Evolutionary conservation across 2,113 vertebrate genomes (phyloP).

Genomic region (Rhadina sibilatrix): DNA sequence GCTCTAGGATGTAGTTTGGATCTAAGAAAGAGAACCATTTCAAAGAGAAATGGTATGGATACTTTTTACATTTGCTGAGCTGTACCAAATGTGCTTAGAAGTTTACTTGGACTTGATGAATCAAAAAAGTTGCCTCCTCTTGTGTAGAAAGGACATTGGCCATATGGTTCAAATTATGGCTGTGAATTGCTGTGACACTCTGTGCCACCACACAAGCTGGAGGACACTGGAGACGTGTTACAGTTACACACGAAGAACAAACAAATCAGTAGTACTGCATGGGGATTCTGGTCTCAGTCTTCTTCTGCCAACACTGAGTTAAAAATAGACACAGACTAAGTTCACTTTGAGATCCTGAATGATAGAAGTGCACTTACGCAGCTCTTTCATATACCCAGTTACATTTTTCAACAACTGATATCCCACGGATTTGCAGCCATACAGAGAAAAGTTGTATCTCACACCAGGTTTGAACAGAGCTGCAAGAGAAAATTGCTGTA

Average conservation of each 20-base stretch:
- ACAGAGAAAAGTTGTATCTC: slow-evolving; percentile 72
- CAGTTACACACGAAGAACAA: neutral
- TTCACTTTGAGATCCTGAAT: neutral
- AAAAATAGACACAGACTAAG: neutral
- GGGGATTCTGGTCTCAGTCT: neutral
- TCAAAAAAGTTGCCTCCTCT: neutral
- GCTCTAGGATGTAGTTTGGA: neutral
- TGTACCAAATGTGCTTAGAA: neutral
- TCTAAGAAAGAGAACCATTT: neutral
- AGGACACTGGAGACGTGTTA: neutral
- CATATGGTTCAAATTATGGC: neutral
- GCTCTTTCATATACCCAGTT: slow-evolving; percentile 73
- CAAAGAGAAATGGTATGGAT: neutral
- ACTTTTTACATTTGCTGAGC: neutral
- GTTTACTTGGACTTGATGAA: neutral
- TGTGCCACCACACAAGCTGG: neutral
- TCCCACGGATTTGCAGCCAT: slow-evolving; percentile 73
- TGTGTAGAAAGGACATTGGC: neutral
- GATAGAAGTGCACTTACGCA: slow-evolving; percentile 69
- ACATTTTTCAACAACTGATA: slow-evolving; percentile 73
- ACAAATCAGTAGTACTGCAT: neutral
- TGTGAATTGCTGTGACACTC: neutral
- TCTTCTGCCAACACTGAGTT: neutral
- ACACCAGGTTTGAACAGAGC: slow-evolving; percentile 71
- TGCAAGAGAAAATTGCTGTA: slow-evolving; percentile 22